phyloP scores from a whole-genome alignment of 1,140 invertebrate species.

The Cryptotermes secundus region DNA sequence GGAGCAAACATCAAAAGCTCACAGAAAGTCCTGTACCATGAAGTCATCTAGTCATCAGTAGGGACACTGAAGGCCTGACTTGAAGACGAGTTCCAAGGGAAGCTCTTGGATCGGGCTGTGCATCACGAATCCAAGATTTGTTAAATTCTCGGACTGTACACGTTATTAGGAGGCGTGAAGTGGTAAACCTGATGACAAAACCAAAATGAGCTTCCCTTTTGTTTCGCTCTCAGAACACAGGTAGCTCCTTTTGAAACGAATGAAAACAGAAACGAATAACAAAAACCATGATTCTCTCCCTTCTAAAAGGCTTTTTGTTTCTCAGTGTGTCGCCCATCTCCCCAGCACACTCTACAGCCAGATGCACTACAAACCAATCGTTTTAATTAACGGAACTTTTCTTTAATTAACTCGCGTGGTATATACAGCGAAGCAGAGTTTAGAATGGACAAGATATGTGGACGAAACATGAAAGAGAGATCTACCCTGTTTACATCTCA shows the following conservation, averaged over 20 bases:
- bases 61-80: too few species aligned
- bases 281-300: background rate
- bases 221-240: constrained; percentile 10
- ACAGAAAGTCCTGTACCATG: too few species aligned
- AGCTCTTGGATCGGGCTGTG: too few species aligned
- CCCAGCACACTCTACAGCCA: background rate
- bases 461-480: too few species aligned
- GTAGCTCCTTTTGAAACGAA: constrained; percentile 1
- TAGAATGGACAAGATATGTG: too few species aligned
- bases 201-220: background rate
- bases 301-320: background rate
- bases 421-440: background rate
- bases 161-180: background rate
- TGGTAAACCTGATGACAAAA: constrained; percentile 11
- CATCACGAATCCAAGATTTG: background rate
- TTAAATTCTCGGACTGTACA: background rate
- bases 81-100: too few species aligned
- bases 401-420: background rate
- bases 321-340: background rate
- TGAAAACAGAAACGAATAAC: background rate
- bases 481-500: too few species aligned
- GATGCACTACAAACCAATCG: background rate
- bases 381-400: constrained; percentile 14
- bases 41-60: too few species aligned
- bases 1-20: too few species aligned